Base-by-base conservation (phyloP, 2,113 vertebrate genomes). In the Gymnogyps californianus region DNA sequence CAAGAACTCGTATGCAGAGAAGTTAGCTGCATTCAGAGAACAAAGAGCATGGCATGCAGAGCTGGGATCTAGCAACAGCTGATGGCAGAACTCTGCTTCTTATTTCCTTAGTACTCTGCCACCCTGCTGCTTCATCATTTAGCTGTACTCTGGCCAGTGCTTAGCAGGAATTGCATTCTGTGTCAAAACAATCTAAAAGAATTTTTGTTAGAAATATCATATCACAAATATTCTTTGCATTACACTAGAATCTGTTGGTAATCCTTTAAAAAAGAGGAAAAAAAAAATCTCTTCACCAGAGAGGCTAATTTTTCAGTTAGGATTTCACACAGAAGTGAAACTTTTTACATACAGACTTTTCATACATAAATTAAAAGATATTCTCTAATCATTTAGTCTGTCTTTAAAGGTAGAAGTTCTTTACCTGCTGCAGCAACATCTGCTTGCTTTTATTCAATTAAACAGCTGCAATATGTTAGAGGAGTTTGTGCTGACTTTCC, bases 1-100 rank as follows among this genome's bases (percentile, higher is more conserved):
- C 22, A 69, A 83, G 34, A 36, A 11, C 2, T 19, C 0, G 0
- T 13, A 0, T 13, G 25, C 1, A 1, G 91, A 59, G 58, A 22
- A 25, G 36, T 8, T 25, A 36, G 22, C 13, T 74, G 65, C 4
- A 1, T 62, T n/a, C 15, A 12, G 78, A 49, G 64, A 62, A 15
- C 4, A 10, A 18, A 24, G 64, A 46, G 8, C 3, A 9, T 11
- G 40, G 10, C 8, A 0, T 13, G 32, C 28, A 55, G 55, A 70
- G n/a, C 26, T 57, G 13, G 24, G n/a, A 52, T 67, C 36, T 49
- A 77, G 59, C 65, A 59, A 44, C 31, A 29, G n/a, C 59, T 36
- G 46, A 10, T 28, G n/a, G 66, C 67, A n/a, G 31, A 58, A 25
- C 26, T 22, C 38, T 19, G 80, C 40, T 81, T 2, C 66, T 46